These are phyloP conservation scores for Drosophila parthenogenetica DNA, from an alignment of 2,888 invertebrate species.

Conservation along the genomic window DNA sequence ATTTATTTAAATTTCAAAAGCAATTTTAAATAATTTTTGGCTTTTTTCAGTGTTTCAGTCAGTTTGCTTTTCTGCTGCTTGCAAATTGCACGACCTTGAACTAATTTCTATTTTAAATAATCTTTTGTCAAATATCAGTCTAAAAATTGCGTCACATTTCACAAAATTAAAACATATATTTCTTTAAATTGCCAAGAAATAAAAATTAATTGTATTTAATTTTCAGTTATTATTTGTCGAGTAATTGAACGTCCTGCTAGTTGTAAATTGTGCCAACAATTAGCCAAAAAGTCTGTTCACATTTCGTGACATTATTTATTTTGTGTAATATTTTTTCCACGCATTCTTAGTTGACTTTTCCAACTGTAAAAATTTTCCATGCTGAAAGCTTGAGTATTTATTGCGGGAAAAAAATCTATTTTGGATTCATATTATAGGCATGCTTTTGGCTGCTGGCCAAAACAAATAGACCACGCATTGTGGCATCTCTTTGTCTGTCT, in stretches of 20 bases:
- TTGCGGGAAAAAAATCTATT: conserved; percentile 63
- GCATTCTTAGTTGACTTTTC: conserved; percentile 19
- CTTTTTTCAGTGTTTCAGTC: conserved; percentile 23
- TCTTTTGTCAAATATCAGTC: conserved; percentile 55
- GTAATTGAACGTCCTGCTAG: conserved; percentile 31
- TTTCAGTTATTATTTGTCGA: conserved; percentile 27
- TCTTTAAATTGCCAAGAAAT: conserved; percentile 7
- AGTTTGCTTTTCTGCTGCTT: conserved; percentile 38
- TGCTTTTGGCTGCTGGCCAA: conserved; percentile 68
- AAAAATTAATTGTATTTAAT: conserved; percentile 28
- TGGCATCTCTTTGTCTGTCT: conserved; percentile 32
- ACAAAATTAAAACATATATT: conserved; percentile 25
- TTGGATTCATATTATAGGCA: conserved; percentile 55
- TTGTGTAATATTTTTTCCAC: conserved; percentile 52
- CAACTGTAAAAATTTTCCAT: conserved; percentile 63
- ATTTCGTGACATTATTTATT: conserved; percentile 52
- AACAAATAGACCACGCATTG: conserved; percentile 61
- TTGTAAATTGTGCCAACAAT: conserved; percentile 58
- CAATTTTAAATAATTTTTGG: conserved; percentile 14
- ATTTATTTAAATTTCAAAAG: conserved; percentile 26
- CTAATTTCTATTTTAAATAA: conserved; percentile 76
- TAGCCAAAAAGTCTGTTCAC: conserved; percentile 25
- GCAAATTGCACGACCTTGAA: conserved; percentile 76
- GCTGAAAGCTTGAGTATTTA: conserved; percentile 55
- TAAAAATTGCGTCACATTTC: conserved; percentile 63